Evolutionary conservation across 2,888 invertebrate species (phyloP).

Genomic region (Deilephila elpenor): DNA sequence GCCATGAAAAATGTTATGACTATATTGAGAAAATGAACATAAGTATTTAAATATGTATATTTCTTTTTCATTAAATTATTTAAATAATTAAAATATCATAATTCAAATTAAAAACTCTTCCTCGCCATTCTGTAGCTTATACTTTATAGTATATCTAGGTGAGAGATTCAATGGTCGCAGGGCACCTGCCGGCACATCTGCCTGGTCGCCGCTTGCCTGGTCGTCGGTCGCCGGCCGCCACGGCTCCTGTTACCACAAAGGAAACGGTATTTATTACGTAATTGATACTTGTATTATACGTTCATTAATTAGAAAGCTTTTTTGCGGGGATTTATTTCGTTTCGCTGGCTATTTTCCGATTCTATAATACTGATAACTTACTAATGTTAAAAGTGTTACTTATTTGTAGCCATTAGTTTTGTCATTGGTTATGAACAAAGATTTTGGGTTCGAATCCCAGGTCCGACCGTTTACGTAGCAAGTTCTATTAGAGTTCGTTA

Average conservation of each 20-base stretch:
- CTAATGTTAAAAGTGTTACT: background rate
- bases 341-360: background rate
- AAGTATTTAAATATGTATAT: too few relatives aligned
- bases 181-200: conserved; percentile 55
- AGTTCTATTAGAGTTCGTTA: too few relatives aligned
- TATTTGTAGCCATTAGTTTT: background rate
- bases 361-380: background rate
- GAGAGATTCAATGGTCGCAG: background rate
- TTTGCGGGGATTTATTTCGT: background rate
- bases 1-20: too few relatives aligned
- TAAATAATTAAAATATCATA: background rate
- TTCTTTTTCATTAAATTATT: too few relatives aligned
- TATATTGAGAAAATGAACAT: too few relatives aligned
- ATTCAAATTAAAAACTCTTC: background rate
- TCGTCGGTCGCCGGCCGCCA: conserved; percentile 12
- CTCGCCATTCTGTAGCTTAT: background rate
- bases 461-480: too few relatives aligned
- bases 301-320: conserved; percentile 17
- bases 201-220: conserved; percentile 28
- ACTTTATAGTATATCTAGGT: background rate
- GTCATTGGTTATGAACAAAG: too few relatives aligned
- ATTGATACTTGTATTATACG: conserved; percentile 23
- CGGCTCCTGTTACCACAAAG: conserved; percentile 28
- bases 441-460: too few relatives aligned
- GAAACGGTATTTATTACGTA: conserved; percentile 27